Evolutionary conservation across 2,113 vertebrate species (phyloP).

Genomic region (Pelmatolapia mariae): DNA sequence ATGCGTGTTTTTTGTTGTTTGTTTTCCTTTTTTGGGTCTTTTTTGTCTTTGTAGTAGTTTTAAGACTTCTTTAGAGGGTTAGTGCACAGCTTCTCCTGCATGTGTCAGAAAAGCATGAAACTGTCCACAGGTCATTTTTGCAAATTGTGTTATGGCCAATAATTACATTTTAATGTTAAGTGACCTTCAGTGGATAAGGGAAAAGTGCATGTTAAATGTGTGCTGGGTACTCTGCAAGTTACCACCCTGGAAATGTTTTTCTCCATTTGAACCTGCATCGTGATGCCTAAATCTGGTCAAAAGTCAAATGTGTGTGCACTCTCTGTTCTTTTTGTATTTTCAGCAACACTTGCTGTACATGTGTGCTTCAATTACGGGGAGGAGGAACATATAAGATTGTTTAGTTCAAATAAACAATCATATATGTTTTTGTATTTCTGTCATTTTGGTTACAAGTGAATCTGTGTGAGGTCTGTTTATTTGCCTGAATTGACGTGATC

Average conservation of each 20-base stretch:
- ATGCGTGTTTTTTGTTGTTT: background rate
- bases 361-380: background rate
- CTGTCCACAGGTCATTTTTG: background rate
- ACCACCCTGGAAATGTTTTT: background rate
- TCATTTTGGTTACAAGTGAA: background rate
- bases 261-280: background rate
- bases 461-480: background rate
- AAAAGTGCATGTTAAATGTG: background rate
- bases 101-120: background rate
- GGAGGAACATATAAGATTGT: background rate
- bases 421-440: background rate
- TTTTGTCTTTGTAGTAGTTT: background rate
- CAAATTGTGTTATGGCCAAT: background rate
- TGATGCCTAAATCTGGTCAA: background rate
- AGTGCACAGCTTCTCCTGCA: background rate
- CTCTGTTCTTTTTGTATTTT: background rate
- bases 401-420: background rate
- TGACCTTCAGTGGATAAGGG: background rate
- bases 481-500: background rate
- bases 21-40: background rate
- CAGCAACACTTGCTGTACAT: background rate
- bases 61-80: background rate
- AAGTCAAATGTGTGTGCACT: background rate
- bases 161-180: background rate
- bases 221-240: background rate